Base-by-base conservation (phyloP, 2,113 vertebrate genomes). In the Notarius quadriscutis region DNA sequence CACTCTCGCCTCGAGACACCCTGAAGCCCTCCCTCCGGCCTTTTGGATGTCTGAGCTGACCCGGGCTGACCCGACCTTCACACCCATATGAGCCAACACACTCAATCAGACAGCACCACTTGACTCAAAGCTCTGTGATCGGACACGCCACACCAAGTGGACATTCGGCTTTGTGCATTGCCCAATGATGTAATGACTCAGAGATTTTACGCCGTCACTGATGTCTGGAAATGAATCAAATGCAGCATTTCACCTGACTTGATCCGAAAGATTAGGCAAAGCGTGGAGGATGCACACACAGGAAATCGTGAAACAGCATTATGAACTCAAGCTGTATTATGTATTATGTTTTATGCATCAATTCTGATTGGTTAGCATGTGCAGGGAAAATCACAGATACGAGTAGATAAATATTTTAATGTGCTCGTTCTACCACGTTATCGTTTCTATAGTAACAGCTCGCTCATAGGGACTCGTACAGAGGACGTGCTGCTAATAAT, bases 31-130 rank as follows among this genome's bases (percentile, higher is more conserved):
- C 87, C 87, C 85, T 78, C 87, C 60, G 81, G 48, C 81, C 34
- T 84, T 77, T 72, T 85, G 87, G 88, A 93, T 95, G 94, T 95
- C 91, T 91, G 91, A 88, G 87, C 72, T 92, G 93, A 94, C 94
- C 94, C 90, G 84, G 84, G 87, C 78, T 91, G 91, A 90, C 94
- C 92, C 86, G 93, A 94, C 94, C 94, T 95, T 94, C 93, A 95
- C 93, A 91, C 90, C 86, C 88, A 90, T 91, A 90, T 91, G 94
- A 94, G 92, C 94, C 91, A 91, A 91, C 84, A 93, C 92, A 91
- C 90, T 92, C 94, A 94, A 94, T 93, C 94, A 94, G 87, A 86
- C 88, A 72, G 88, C 92, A 88, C 55, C 83, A 89, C 90, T 79
- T 63, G 88, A 91, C 93, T 93, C 90, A 92, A 90, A 84, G 80